Evolutionary conservation across 2,113 vertebrate species (phyloP), one percentile per base, ranked within the genome.

Genomic region (Shinisaurus crocodilurus): DNA sequence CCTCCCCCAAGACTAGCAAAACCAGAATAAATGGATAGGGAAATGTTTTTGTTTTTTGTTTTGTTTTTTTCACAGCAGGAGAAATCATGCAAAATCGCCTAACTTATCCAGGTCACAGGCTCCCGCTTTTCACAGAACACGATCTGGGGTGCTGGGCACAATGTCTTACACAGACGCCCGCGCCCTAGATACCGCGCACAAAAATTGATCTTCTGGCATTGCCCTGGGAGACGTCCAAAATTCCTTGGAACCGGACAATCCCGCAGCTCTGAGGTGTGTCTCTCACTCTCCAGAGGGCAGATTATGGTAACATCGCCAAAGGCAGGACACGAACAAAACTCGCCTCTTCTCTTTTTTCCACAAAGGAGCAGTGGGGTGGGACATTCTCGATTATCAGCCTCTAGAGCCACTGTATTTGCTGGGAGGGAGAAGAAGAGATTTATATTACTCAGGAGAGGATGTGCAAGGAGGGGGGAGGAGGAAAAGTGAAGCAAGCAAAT

Each of bases 361-460:
- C 89, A 91, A 94, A 57, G 1, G 89, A 54, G 80, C 75, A 75
- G 86, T 50, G 43, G 25, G 60, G 60, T 20, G 18, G 5, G n/a
- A 25, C 45, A 12, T 7, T 18, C 32, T 9, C 5, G 6, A 0
- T 34, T n/a, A 50, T 32, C 67, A 85, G 9, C 67, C 43, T 69
- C 1, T 3, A 50, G 40, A n/a, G 23, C 45, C 29, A 85, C 6
- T 43, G 12, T 43, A 9, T n/a, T 67, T 48, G 7, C 43, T 25
- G 18, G 69, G 48, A 70, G 65, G 27, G 16, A 4, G 1, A 15
- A 85, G 43, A 63, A 63, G 8, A 82, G 7, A 37, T 25, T 82
- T 7, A 40, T 72, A n/a, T 85, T 2, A 85, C 69, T 27, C 81
- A 69, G 72, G 89, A 90, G 54, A 60, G 43, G 75, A 45, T 65